Percentiles rank a stretch among this genome's conserved stretches.
phyloP scores from a whole-genome alignment of 2,797 vertebrate species.

The Mormyrops attenuatus region DNA sequence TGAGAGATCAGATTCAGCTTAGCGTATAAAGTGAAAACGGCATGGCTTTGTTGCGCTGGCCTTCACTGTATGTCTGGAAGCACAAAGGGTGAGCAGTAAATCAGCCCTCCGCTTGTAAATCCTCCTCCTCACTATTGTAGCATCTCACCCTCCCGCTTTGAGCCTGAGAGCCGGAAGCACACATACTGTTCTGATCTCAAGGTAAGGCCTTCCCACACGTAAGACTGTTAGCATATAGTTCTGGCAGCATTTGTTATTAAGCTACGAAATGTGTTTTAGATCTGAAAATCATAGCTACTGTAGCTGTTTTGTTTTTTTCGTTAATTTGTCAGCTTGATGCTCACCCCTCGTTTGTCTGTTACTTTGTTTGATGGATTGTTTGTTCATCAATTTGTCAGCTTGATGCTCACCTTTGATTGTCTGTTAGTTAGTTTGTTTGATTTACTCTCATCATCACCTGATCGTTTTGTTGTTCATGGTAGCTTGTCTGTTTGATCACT shows the following conservation, averaged over 20 bases:
- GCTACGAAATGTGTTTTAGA: not conserved
- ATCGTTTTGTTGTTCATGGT: not conserved
- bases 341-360: not conserved
- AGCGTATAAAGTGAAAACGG: slow-evolving; percentile 3
- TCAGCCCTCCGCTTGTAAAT: not conserved
- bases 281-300: not conserved
- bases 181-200: not conserved
- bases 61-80: not conserved
- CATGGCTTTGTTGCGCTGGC: not conserved
- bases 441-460: not conserved
- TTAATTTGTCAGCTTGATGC: not conserved
- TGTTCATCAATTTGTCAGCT: not conserved
- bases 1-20: not conserved
- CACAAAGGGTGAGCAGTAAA: slow-evolving; percentile 12
- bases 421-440: not conserved
- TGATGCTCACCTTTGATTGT: not conserved
- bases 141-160: not conserved
- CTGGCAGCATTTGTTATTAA: not conserved
- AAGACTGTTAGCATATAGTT: not conserved
- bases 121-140: not conserved
- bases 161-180: not conserved
- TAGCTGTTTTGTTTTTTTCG: not conserved
- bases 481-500: not conserved
- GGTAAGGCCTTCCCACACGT: not conserved
- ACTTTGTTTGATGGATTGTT: not conserved